Conservation (phyloP, 2,888 invertebrate genomes). For the Tiliacea aurago region DNA sequence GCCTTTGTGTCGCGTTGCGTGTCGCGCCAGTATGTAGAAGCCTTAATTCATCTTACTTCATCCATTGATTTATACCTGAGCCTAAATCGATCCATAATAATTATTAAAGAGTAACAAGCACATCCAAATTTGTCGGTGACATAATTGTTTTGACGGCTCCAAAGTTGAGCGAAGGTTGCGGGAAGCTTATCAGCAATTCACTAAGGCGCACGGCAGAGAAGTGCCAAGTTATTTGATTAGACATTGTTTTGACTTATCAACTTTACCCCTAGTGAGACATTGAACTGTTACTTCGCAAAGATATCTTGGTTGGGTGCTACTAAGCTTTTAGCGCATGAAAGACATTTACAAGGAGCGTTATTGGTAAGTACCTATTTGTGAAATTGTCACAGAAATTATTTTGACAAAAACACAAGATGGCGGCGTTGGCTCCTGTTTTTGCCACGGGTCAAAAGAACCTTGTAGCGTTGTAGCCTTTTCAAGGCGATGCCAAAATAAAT, state of each 20-base stretch:
- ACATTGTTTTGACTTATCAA: slow-evolving; percentile 40
- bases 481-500: too few relatives aligned
- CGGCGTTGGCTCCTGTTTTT: too few relatives aligned
- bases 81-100: slow-evolving; percentile 5
- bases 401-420: too few relatives aligned
- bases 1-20: too few relatives aligned
- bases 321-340: too few relatives aligned
- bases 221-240: slow-evolving; percentile 38
- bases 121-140: slow-evolving; percentile 45
- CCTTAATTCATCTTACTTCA: background rate
- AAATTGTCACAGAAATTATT: too few relatives aligned
- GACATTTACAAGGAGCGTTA: too few relatives aligned
- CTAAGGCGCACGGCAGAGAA: slow-evolving; percentile 15
- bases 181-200: slow-evolving; percentile 46
- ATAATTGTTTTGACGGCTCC: slow-evolving; percentile 55
- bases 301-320: background rate
- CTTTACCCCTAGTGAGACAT: background rate
- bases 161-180: slow-evolving; percentile 43
- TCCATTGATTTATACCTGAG: background rate
- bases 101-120: slow-evolving; percentile 44
- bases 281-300: background rate
- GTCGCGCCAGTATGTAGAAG: too few relatives aligned
- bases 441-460: too few relatives aligned
- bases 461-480: too few relatives aligned
- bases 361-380: too few relatives aligned